phyloP scores from a whole-genome alignment of 2,113 vertebrate genomes.

The Protobothrops mucrosquamatus region DNA sequence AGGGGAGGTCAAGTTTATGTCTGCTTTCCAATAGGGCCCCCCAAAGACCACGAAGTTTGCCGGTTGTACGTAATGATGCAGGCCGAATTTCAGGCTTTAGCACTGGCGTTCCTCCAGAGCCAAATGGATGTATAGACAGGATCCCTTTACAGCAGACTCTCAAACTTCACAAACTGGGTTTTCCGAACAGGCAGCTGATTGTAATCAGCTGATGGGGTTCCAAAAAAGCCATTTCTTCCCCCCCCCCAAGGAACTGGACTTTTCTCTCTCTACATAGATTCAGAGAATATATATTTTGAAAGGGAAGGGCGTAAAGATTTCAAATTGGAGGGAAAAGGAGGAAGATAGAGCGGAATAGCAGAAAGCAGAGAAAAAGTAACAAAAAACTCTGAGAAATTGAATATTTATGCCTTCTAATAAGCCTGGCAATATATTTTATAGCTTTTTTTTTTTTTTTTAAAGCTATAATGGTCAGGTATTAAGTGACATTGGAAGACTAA shows the following conservation, averaged over 20 bases:
- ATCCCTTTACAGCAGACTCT: not conserved
- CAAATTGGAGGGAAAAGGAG: slow-evolving; percentile 48
- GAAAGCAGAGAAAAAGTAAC: not conserved
- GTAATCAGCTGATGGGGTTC: not conserved
- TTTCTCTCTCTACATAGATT: accelerated
- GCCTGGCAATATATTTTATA: slow-evolving; percentile 64
- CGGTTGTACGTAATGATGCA: not conserved
- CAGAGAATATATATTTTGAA: slow-evolving; percentile 75
- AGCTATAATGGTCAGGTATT: slow-evolving; percentile 70
- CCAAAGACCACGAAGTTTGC: not conserved
- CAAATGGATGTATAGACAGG: not conserved
- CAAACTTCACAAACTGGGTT: not conserved
- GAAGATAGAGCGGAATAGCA: slow-evolving; percentile 37
- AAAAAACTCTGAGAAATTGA: slow-evolving; percentile 37
- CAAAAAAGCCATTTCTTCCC: not conserved
- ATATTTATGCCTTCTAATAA: slow-evolving; percentile 44
- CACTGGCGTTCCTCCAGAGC: not conserved
- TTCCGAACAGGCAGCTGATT: slow-evolving; percentile 30
- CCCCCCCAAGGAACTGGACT: not conserved
- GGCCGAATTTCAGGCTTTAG: not conserved
- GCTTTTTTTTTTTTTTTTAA: slow-evolving; percentile 33
- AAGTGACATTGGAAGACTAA: slow-evolving; percentile 74
- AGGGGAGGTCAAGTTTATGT: not conserved
- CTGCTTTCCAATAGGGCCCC: not conserved
- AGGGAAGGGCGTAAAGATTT: slow-evolving; percentile 76